These are phyloP conservation scores for Orchesella cincta DNA, from an alignment of 1,140 invertebrate species.

Conservation along the genomic window DNA sequence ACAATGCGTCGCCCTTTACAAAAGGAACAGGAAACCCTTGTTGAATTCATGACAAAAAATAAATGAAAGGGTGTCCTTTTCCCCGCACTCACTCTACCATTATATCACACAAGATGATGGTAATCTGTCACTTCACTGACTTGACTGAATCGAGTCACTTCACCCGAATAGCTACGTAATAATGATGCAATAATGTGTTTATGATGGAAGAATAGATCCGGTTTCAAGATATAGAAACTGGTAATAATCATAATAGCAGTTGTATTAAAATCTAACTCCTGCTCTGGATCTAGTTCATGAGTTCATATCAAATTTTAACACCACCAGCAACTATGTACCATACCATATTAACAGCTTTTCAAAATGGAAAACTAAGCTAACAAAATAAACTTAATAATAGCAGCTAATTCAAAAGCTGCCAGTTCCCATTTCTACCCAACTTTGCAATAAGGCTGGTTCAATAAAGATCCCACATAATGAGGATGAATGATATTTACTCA, in stretches of 20 bases:
- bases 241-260: neutral
- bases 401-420: constrained; percentile 21
- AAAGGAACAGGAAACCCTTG: constrained; percentile 22
- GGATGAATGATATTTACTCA: constrained; percentile 27
- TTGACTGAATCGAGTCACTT: constrained; percentile 23
- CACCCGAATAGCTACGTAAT: constrained; percentile 19
- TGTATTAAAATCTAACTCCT: too few species aligned
- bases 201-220: constrained; percentile 24
- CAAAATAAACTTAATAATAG: constrained; percentile 7
- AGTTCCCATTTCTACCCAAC: neutral
- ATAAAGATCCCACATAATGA: neutral
- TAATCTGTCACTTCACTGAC: constrained; percentile 20
- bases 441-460: neutral
- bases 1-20: too few species aligned
- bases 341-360: too few species aligned
- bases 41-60: neutral
- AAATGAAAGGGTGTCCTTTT: constrained; percentile 10
- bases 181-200: constrained; percentile 28
- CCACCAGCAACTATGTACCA: too few species aligned
- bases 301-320: too few species aligned
- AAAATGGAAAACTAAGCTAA: constrained; percentile 17
- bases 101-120: constrained; percentile 6
- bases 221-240: neutral
- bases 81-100: neutral
- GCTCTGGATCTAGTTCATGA: too few species aligned